Evolutionary conservation across 2,113 vertebrate genomes (phyloP), one percentile per base, ranked within the genome.

Genomic region (Ciconia stormi): DNA sequence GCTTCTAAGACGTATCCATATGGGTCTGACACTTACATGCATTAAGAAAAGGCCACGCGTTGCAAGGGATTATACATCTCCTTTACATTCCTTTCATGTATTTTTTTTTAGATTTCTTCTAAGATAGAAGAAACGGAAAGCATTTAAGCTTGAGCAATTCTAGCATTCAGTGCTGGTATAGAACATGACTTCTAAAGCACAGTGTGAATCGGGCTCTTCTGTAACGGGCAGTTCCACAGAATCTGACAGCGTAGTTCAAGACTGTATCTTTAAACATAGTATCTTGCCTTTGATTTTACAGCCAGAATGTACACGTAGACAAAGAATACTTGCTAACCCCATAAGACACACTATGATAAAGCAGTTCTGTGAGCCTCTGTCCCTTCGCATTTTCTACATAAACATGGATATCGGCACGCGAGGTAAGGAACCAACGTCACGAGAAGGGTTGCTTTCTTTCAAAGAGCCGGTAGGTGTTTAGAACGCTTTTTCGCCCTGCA

Each of bases 11-110:
- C 6, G 16, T 23, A n/a, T 55, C 29, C 16, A 9, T 25, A 38
- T 0, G 17, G 40, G 29, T 21, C 25, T 53, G 47, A 77, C 8
- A 29, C 10, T 29, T 34, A 13, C 0, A 11, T 4, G 47, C 40
- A n/a, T 40, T 44, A 52, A 46, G 61, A 38, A 59, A 58, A 77
- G 63, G 40, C 34, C 13, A 21, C 15, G 6, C 30, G 4, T 5
- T 26, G 30, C 38, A 49, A 77, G 49, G 30, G n/a, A 70, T 49
- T 55, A 62, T 16, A 55, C 40, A 36, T 7, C 40, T 34, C 47
- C 38, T 62, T n/a, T n/a, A 47, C 16, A 21, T 20, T 46, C 25
- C n/a, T 47, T 30, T 25, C 34, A 17, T 8, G n/a, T 26, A 46
- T 16, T 32, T 38, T 52, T 38, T 38, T 78, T 81, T 6, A 32